Conservation (phyloP, 2,888 invertebrate genomes). For the Melanophora roralis region DNA sequence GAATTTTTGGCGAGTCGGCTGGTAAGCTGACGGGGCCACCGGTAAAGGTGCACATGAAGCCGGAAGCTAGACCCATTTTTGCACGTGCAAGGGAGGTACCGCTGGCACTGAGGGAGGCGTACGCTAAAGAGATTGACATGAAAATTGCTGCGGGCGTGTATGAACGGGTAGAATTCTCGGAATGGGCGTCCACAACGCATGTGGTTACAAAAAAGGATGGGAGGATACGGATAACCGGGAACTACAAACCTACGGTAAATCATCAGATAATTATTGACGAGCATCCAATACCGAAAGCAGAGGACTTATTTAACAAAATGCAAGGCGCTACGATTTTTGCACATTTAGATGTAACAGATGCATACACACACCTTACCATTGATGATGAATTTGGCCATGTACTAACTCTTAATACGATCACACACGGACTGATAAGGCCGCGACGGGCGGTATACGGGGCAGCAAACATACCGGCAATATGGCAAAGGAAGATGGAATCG, state of each 20-base stretch:
- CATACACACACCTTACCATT: constrained; percentile 40
- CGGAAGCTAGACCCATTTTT: constrained; percentile 12
- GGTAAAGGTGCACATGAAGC: neutral
- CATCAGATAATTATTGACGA: constrained; percentile 47
- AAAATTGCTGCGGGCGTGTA: constrained; percentile 32
- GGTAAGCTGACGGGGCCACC: neutral
- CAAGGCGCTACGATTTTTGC: constrained; percentile 1
- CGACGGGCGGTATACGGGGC: constrained; percentile 24
- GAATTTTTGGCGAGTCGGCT: neutral
- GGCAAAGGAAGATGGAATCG: constrained; percentile 42
- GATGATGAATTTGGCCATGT: constrained; percentile 40
- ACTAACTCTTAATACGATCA: neutral
- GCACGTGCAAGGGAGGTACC: constrained; percentile 24
- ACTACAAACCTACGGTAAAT: constrained; percentile 56
- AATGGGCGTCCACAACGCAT: constrained; percentile 48
- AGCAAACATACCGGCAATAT: constrained; percentile 48
- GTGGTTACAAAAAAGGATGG: constrained; percentile 43
- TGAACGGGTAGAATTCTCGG: constrained; percentile 28
- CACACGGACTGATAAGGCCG: constrained; percentile 2
- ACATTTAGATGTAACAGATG: constrained; percentile 48
- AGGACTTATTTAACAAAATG: constrained; percentile 27
- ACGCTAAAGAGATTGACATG: constrained; percentile 8
- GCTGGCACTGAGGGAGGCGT: constrained; percentile 14
- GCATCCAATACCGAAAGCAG: constrained; percentile 30
- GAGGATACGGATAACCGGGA: constrained; percentile 11